These are phyloP conservation scores for Eupithecia subumbrata DNA, from an alignment of 2,888 invertebrate species.

Conservation along the genomic window DNA sequence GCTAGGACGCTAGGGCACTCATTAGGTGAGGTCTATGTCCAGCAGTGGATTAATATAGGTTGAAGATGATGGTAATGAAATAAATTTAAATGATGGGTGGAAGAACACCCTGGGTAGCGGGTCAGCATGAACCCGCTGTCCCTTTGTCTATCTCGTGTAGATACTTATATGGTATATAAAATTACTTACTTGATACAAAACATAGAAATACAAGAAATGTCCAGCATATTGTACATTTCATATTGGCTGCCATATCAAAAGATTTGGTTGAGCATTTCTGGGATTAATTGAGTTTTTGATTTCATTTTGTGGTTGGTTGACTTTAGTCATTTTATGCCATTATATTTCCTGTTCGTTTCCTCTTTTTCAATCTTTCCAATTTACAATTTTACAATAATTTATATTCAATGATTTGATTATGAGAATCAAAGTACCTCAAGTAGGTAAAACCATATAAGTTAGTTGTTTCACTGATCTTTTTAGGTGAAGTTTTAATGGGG, in stretches of 20 bases:
- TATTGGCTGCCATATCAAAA: slow-evolving; percentile 31
- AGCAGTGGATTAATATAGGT: too few species aligned
- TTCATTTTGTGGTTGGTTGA: slow-evolving; percentile 26
- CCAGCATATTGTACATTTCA: slow-evolving; percentile 29
- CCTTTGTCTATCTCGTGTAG: neutral
- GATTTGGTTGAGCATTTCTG: slow-evolving; percentile 22
- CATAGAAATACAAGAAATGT: slow-evolving; percentile 20
- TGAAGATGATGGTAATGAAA: too few species aligned
- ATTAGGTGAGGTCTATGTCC: too few species aligned
- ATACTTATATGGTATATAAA: neutral
- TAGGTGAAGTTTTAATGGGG: too few species aligned
- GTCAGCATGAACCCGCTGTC: neutral
- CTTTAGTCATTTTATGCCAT: slow-evolving; percentile 16
- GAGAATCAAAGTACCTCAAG: neutral
- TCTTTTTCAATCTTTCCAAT: neutral
- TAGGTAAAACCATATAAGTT: neutral
- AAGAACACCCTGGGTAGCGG: neutral
- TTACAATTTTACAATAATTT: too few species aligned
- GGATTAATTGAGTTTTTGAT: slow-evolving; percentile 13
- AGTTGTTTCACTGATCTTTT: too few species aligned
- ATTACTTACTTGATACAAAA: slow-evolving; percentile 27
- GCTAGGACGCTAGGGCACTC: too few species aligned
- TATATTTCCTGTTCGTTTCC: slow-evolving; percentile 11
- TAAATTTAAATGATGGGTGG: too few species aligned
- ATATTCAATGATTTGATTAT: neutral